Conservation (phyloP, 2,888 invertebrate genomes). For the Mythimna vitellina region DNA sequence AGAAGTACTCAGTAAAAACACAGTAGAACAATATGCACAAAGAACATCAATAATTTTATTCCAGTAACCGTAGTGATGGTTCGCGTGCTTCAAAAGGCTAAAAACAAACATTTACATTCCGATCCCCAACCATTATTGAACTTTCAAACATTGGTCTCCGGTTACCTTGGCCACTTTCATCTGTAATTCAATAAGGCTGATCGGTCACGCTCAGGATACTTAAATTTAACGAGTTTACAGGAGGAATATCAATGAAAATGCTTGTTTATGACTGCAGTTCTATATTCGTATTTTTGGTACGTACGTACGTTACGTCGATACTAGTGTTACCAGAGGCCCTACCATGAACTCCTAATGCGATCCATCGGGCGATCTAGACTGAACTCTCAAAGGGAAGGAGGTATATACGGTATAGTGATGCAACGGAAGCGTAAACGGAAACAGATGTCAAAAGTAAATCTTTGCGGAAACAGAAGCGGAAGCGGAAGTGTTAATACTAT, state of each 20-base stretch:
- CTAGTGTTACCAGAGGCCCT: too few relatives aligned
- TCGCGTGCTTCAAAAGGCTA: not conserved
- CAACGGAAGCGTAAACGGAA: too few relatives aligned
- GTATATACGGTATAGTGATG: too few relatives aligned
- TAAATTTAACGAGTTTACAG: constrained; percentile 18
- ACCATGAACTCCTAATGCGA: too few relatives aligned
- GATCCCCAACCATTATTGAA: not conserved
- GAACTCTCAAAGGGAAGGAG: too few relatives aligned
- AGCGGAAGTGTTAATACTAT: too few relatives aligned
- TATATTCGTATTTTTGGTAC: constrained; percentile 13
- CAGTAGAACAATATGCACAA: constrained; percentile 15
- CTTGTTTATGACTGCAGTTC: constrained; percentile 28
- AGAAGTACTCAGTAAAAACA: not conserved
- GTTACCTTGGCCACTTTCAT: constrained; percentile 20
- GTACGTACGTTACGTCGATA: too few relatives aligned
- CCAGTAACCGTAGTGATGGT: not conserved
- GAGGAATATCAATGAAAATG: constrained; percentile 16
- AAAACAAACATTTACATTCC: constrained; percentile 39
- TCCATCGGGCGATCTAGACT: too few relatives aligned
- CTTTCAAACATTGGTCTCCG: constrained; percentile 12
- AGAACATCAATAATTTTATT: constrained; percentile 15
- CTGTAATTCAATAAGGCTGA: constrained; percentile 41
- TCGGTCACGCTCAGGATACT: constrained; percentile 24
- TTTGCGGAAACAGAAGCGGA: too few relatives aligned
- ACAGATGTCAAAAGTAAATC: too few relatives aligned